phyloP scores from a whole-genome alignment of 2,797 vertebrate genomes.

The Schizopygopsis malacanthus region DNA sequence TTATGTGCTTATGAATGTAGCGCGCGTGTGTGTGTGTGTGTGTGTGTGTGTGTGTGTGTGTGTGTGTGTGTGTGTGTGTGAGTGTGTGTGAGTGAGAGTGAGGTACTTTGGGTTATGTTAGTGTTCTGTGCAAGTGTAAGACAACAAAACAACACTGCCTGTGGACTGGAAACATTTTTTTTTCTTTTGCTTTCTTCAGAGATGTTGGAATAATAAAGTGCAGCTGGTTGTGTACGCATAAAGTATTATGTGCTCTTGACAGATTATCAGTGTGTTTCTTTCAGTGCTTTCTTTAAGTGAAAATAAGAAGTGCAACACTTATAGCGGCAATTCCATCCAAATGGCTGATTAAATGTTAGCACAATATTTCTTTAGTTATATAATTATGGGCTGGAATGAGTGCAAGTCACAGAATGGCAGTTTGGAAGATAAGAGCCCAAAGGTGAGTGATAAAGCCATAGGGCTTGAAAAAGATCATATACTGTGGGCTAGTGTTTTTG shows the following conservation, averaged over 20 bases:
- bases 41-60: slow-evolving; percentile 22
- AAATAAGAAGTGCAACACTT: neutral
- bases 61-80: slow-evolving; percentile 22
- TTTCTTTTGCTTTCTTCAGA: slow-evolving; percentile 60
- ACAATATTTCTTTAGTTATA: neutral
- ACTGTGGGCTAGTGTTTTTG: slow-evolving; percentile 29
- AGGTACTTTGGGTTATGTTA: slow-evolving; percentile 31
- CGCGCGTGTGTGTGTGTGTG: neutral
- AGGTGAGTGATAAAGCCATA: slow-evolving; percentile 28
- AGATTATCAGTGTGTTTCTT: slow-evolving; percentile 25
- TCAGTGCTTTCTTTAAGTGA: slow-evolving; percentile 7
- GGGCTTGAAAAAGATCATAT: neutral
- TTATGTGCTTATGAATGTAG: slow-evolving; percentile 27
- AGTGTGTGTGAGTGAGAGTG: slow-evolving; percentile 33
- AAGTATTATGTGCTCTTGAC: slow-evolving; percentile 24
- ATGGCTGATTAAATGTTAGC: slow-evolving; percentile 32
- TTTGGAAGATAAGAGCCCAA: neutral
- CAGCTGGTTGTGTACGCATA: slow-evolving; percentile 22
- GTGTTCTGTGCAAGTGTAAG: slow-evolving; percentile 51
- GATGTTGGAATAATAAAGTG: slow-evolving; percentile 68
- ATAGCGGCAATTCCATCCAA: neutral
- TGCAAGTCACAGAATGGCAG: neutral
- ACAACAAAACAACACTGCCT: slow-evolving; percentile 64
- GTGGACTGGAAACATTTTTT: slow-evolving; percentile 58
- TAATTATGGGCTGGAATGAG: slow-evolving; percentile 26